phyloP scores from a whole-genome alignment of 2,797 vertebrate genomes.

The Rhinogobio ventralis region DNA sequence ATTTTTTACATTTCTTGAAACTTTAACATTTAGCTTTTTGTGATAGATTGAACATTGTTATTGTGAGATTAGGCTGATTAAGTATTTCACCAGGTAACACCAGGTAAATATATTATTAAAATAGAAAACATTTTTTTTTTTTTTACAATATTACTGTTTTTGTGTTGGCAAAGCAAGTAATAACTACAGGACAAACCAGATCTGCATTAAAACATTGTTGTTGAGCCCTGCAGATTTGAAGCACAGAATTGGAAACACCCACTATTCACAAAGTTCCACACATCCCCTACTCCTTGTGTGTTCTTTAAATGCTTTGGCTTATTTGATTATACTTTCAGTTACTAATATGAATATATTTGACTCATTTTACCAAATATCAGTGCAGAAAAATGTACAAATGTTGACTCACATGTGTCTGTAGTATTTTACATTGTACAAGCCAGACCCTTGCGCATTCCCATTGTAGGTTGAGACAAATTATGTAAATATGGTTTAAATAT shows the following conservation, averaged over 20 bases:
- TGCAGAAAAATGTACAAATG: not conserved
- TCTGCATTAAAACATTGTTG: no score
- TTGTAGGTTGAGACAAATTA: not conserved
- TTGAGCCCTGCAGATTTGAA: not conserved
- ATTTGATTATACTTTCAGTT: not conserved
- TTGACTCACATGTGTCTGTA: not conserved
- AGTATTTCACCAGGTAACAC: not conserved
- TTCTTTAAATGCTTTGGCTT: not conserved
- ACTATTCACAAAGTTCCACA: not conserved
- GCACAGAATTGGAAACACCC: not conserved
- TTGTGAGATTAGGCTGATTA: not conserved
- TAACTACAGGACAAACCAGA: not conserved
- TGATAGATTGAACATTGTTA: not conserved
- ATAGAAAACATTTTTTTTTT: not conserved
- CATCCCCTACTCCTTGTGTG: not conserved
- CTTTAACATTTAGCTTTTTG: not conserved
- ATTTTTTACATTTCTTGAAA: conserved; percentile 5
- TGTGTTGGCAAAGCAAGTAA: not conserved
- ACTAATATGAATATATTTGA: not conserved
- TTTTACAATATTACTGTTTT: not conserved
- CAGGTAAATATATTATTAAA: not conserved
- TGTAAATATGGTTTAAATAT: not conserved
- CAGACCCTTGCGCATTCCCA: not conserved
- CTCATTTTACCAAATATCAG: not conserved
- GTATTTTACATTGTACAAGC: not conserved